Base-by-base conservation (phyloP, 2,888 invertebrate species). In the Taphrorychus bicolor region DNA sequence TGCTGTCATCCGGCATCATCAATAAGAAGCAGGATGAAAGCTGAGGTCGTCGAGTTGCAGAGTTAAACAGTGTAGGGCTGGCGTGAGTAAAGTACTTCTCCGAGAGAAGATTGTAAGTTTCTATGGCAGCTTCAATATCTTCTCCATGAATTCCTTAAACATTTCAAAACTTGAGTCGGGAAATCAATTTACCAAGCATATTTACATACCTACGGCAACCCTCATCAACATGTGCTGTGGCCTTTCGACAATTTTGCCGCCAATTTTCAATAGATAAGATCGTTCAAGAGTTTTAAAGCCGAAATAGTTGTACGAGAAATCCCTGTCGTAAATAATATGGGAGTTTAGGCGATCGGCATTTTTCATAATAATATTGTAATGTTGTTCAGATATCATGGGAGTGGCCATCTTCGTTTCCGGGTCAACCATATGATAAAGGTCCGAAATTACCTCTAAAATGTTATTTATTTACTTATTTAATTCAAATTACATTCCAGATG, bases 141-240 rank as follows among this genome's bases (percentile, higher is more conserved):
- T 95, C 91, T 0, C 92, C 93, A 80, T 99, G 99, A 75, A 99
- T 74, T 17, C 98, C 98, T 70, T 98, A 91, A 3, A 52, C 24
- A 45, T 41, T 17, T 40, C 17, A 11, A n/a, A n/a, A n/a, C n/a
- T n/a, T n/a, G n/a, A n/a, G n/a, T n/a, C 2, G 17, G 17, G 17
- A 41, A 5, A 57, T 9, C 5, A 9, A 40, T 58, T 4, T 5
- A 17, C n/a, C n/a, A n/a, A n/a, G n/a, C n/a, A n/a, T n/a, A n/a
- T n/a, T n/a, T n/a, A 56, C 62, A 48, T 49, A 64, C 98, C 98
- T 69, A 99, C 92, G 2, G 98, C 85, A 0, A 98, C 98, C 76
- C 99, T 85, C 99, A 99, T 99, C 65, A 99, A 83, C 97, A 99
- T 95, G 77, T 99, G 98, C 79, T 99, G 98, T 0, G 99, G 99